Conservation (phyloP, 2,888 invertebrate genomes). For the Pyrochroa serraticornis region DNA sequence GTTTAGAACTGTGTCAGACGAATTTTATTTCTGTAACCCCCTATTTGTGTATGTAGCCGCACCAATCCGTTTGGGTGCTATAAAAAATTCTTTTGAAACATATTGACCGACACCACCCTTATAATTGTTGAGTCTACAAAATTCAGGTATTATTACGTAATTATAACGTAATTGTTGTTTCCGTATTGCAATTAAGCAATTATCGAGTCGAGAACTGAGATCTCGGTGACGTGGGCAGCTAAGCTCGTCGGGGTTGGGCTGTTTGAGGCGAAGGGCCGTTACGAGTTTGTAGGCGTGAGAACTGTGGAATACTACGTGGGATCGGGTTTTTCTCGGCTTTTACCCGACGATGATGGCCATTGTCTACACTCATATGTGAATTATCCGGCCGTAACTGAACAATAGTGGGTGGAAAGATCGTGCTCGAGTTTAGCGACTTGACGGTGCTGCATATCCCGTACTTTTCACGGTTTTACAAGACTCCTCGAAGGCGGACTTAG, state of each 20-base stretch:
- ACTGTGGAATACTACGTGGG: slow-evolving; percentile 7
- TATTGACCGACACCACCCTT: not conserved
- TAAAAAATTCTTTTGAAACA: slow-evolving; percentile 11
- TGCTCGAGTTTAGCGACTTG: no score
- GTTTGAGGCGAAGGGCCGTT: slow-evolving; percentile 8
- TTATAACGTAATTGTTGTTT: slow-evolving; percentile 38
- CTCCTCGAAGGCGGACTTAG: no score
- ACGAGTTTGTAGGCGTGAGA: slow-evolving; percentile 27
- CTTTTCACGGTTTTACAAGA: no score
- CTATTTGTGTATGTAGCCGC: not conserved
- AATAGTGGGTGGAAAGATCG: slow-evolving; percentile 11
- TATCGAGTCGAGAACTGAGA: slow-evolving; percentile 34
- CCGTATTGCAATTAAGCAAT: slow-evolving; percentile 46
- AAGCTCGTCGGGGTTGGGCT: slow-evolving; percentile 24
- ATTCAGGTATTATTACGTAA: no score
- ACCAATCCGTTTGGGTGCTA: slow-evolving; percentile 1
- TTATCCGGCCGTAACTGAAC: slow-evolving; percentile 15
- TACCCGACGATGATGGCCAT: slow-evolving; percentile 10
- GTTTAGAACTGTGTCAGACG: slow-evolving; percentile 7
- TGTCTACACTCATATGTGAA: slow-evolving; percentile 16
- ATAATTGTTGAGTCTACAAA: slow-evolving; percentile 9
- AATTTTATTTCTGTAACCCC: slow-evolving; percentile 6
- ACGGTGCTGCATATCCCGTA: no score
- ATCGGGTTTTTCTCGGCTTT: slow-evolving; percentile 5
- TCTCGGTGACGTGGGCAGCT: slow-evolving; percentile 22